Conservation (phyloP, 2,113 vertebrate species). For the Caranx melampygus region DNA sequence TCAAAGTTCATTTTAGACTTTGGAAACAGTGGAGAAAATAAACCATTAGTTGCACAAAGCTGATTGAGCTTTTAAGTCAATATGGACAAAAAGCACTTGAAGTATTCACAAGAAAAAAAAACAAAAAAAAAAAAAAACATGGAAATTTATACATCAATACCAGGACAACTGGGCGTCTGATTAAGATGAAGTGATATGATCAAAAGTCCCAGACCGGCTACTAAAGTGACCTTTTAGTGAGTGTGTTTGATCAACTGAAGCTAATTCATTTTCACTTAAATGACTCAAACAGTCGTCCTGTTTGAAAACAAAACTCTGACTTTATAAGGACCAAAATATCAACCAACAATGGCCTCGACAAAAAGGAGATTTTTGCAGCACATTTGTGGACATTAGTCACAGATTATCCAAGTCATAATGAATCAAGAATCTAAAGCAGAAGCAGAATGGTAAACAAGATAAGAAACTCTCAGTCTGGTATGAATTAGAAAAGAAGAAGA, state of each 20-base stretch:
- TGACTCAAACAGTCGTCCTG: neutral
- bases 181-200: neutral
- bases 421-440: neutral
- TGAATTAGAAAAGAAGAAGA: neutral
- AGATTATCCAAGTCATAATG: too few relatives aligned
- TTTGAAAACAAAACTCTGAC: too few relatives aligned
- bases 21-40: neutral
- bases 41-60: too few relatives aligned
- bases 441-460: neutral
- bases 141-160: neutral
- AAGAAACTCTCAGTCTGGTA: too few relatives aligned
- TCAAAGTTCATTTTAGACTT: neutral
- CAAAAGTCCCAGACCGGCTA: too few relatives aligned
- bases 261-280: neutral
- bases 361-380: too few relatives aligned
- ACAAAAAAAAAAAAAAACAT: too few relatives aligned
- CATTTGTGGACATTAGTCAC: neutral
- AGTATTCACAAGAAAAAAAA: too few relatives aligned
- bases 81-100: too few relatives aligned
- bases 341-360: neutral
- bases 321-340: neutral
- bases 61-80: too few relatives aligned
- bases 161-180: neutral
- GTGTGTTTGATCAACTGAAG: neutral
- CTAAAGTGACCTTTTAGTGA: neutral